Conservation (phyloP, 2,888 invertebrate species). For the Cryptus viduatorius region DNA sequence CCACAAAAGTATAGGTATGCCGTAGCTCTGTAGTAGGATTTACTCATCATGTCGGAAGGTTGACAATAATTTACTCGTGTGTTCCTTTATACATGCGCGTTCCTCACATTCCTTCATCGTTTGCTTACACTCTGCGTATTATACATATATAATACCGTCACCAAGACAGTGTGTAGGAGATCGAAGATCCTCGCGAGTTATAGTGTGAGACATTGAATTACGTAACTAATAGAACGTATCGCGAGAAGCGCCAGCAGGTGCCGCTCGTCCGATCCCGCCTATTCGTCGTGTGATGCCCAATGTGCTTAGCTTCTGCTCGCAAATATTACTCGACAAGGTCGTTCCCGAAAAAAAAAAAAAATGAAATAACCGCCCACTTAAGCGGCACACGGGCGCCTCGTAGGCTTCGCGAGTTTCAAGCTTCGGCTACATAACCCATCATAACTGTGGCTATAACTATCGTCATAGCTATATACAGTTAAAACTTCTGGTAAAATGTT, state of each 20-base stretch:
- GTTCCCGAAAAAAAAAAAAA: constrained; percentile 24
- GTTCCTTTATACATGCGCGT: constrained; percentile 8
- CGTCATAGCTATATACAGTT: not conserved
- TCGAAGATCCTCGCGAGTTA: constrained; percentile 53
- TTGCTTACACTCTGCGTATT: not conserved
- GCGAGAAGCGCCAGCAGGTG: constrained; percentile 57
- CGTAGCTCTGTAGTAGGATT: not conserved
- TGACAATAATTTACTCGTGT: constrained; percentile 10
- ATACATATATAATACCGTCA: not conserved
- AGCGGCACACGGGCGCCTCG: constrained; percentile 39
- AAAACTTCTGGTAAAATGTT: not conserved
- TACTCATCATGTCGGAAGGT: not conserved
- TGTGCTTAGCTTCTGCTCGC: constrained; percentile 24
- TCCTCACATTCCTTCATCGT: constrained; percentile 15
- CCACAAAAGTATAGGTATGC: not conserved
- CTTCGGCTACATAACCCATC: not conserved
- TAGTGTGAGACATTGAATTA: constrained; percentile 60
- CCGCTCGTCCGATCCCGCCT: constrained; percentile 42
- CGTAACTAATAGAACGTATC: constrained; percentile 56
- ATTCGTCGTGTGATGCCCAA: constrained; percentile 58
- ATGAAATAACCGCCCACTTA: constrained; percentile 62
- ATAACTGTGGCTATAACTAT: not conserved
- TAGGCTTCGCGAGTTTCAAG: constrained; percentile 11
- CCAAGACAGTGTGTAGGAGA: constrained; percentile 31
- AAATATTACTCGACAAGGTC: constrained; percentile 63